Conservation (phyloP, 2,888 invertebrate species). For the Synanthedon formicaeformis region DNA sequence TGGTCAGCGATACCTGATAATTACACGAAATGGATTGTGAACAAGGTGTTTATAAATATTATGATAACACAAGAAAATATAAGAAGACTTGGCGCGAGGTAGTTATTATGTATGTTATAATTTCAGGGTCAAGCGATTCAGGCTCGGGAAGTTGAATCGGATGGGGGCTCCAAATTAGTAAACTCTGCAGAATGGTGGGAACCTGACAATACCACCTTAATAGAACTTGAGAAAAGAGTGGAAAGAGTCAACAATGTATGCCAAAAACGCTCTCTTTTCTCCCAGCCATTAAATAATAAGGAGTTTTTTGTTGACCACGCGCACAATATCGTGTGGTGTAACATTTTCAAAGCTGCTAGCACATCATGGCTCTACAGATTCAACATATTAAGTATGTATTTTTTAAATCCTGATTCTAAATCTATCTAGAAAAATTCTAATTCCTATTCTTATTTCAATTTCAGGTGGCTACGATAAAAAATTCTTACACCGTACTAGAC, state of each 20-base stretch:
- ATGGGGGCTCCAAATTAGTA: conserved; percentile 17
- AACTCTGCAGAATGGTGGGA: conserved; percentile 33
- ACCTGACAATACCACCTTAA: conserved; percentile 45
- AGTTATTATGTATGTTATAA: conserved; percentile 7
- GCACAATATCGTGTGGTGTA: conserved; percentile 80
- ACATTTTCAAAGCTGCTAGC: conserved; percentile 81
- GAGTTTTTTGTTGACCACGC: conserved; percentile 79
- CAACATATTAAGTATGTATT: conserved; percentile 73
- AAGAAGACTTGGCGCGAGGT: too few species aligned
- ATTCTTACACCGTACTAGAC: conserved; percentile 69
- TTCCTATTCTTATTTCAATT: conserved; percentile 9
- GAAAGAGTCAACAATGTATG: conserved; percentile 60
- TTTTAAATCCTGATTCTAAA: not conserved
- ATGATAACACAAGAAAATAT: too few species aligned
- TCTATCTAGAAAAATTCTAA: not conserved
- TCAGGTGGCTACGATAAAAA: conserved; percentile 72
- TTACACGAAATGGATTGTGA: conserved; percentile 63
- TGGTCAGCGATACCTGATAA: conserved; percentile 56
- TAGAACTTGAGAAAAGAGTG: conserved; percentile 62
- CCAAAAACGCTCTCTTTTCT: conserved; percentile 32
- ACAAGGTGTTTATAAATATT: conserved; percentile 4
- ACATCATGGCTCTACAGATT: conserved; percentile 87
- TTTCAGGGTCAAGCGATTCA: conserved; percentile 51
- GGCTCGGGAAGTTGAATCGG: conserved; percentile 38
- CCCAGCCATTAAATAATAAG: conserved; percentile 74